Evolutionary conservation across 2,888 invertebrate genomes (phyloP), one percentile per base, ranked within the genome.

Genomic region (Chorisops tibialis): DNA sequence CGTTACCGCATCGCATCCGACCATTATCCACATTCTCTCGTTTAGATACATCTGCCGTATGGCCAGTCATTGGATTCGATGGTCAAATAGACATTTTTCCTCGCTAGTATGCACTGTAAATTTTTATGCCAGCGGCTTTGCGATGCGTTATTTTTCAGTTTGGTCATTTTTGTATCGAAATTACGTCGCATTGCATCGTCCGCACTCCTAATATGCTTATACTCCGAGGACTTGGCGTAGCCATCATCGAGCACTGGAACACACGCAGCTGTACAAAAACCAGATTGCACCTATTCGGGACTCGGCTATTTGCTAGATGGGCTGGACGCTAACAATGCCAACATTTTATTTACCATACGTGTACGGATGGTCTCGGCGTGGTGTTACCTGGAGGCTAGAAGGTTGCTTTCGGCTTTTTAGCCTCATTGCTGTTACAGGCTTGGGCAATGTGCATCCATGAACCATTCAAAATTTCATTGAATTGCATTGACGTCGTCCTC

Each of bases 331-430:
- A 52, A 39, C 51, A 52, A 52, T 38, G 21, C 39, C 18, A 5
- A 39, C 51, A 54, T 54, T 41, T n/a, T 39, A 52, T 22, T 52
- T 52, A 37, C 39, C 52, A 22, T 52, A 18, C 16, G 16, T 22
- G 38, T 12, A 35, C 9, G 14, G 9, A 22, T 4, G 48, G 12
- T 4, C 30, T 9, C 30, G 14, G n/a, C 39, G 12, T 21, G 16
- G 19, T 39, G 35, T 9, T 35, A 16, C 19, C n/a, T 24, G 7
- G 24, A 24, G 7, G 24, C 24, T 24, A 7, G 4, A 24, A 24
- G 7, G 24, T 24, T 24, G 4, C 24, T 24, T 5, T 24, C 24
- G 4, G 24, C n/a, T 24, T 24, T 24, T 24, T 7, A 24, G 24
- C 24, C 4, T 4, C 4, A 24, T 24, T 24, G 24, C 24, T 24